Evolutionary conservation across 2,888 invertebrate genomes (phyloP).

Genomic region (Chirona hameri): DNA sequence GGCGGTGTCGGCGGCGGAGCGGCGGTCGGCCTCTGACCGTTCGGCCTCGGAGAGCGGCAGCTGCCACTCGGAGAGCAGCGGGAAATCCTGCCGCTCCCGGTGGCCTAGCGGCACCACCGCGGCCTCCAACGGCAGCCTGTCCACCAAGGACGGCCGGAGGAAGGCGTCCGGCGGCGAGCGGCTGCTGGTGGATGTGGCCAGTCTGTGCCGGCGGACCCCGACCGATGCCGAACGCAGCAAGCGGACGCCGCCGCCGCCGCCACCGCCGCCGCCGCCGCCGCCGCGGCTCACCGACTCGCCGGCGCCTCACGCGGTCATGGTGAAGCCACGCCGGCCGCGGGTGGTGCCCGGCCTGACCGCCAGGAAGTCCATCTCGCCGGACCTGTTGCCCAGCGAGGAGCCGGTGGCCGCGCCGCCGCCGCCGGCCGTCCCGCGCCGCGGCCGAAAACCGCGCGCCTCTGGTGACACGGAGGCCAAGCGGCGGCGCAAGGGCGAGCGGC

Average conservation of each 20-base stretch:
- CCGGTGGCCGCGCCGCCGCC: neutral
- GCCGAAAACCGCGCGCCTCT: neutral
- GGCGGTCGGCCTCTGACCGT: neutral
- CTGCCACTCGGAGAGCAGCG: neutral
- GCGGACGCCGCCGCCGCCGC: too few species aligned
- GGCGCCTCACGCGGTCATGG: neutral
- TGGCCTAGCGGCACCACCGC: neutral
- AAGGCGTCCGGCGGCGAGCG: neutral
- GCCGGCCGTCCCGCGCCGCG: conserved; percentile 23
- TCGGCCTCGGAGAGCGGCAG: conserved; percentile 9
- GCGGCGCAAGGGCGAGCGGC: conserved; percentile 51
- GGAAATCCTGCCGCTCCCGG: neutral
- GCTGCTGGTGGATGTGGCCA: conserved; percentile 6
- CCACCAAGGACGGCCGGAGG: neutral
- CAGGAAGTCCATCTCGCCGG: conserved; percentile 31
- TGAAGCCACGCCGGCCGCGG: neutral
- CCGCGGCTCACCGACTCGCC: neutral
- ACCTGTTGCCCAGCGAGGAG: conserved; percentile 29
- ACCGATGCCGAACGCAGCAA: neutral
- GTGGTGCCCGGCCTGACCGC: conserved; percentile 28
- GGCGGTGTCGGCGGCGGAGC: neutral
- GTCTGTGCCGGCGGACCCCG: neutral
- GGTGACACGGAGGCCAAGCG: conserved; percentile 26
- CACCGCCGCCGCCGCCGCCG: neutral
- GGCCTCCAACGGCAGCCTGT: neutral